Percentiles rank a stretch among this genome's conserved stretches.
These are phyloP conservation scores for Phalera bucephala DNA, from an alignment of 2,888 invertebrate species.

Conservation along the genomic window DNA sequence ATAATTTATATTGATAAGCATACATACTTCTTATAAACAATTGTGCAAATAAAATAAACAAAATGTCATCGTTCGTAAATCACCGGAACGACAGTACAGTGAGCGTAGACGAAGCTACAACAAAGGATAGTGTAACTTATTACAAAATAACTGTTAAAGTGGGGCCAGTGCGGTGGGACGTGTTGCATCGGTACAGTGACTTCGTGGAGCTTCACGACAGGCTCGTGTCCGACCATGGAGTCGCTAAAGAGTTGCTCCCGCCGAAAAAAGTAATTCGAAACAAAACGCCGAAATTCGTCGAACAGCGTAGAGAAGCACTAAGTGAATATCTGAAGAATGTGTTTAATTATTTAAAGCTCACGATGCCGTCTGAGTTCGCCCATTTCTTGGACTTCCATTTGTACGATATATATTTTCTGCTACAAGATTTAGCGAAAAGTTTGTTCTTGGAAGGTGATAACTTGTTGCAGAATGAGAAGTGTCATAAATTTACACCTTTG, in stretches of 20 bases:
- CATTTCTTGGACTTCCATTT: slow-evolving; percentile 94
- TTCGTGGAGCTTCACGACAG: slow-evolving; percentile 94
- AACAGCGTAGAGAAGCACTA: slow-evolving; percentile 90
- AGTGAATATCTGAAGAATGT: slow-evolving; percentile 91
- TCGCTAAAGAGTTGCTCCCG: slow-evolving; percentile 93
- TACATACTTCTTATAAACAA: no score
- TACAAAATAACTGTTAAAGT: slow-evolving; percentile 89
- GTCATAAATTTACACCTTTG: slow-evolving; percentile 89
- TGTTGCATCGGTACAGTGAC: slow-evolving; percentile 94
- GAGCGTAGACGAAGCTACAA: slow-evolving; percentile 85
- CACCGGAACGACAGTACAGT: slow-evolving; percentile 86
- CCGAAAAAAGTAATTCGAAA: slow-evolving; percentile 97
- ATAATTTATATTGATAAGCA: not conserved
- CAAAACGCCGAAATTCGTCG: slow-evolving; percentile 93
- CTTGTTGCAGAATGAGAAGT: slow-evolving; percentile 83
- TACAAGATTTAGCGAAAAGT: slow-evolving; percentile 91
- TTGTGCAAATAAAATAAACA: no score
- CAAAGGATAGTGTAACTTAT: slow-evolving; percentile 86
- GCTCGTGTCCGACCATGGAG: slow-evolving; percentile 90
- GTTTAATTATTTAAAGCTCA: slow-evolving; percentile 88
- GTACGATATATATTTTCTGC: slow-evolving; percentile 94
- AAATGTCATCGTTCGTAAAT: slow-evolving; percentile 90
- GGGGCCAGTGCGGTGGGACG: slow-evolving; percentile 90
- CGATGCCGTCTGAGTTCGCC: slow-evolving; percentile 91
- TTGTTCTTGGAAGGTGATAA: slow-evolving; percentile 90